Base-by-base conservation (phyloP, 2,888 invertebrate species). In the Ypsolopha scabrella region DNA sequence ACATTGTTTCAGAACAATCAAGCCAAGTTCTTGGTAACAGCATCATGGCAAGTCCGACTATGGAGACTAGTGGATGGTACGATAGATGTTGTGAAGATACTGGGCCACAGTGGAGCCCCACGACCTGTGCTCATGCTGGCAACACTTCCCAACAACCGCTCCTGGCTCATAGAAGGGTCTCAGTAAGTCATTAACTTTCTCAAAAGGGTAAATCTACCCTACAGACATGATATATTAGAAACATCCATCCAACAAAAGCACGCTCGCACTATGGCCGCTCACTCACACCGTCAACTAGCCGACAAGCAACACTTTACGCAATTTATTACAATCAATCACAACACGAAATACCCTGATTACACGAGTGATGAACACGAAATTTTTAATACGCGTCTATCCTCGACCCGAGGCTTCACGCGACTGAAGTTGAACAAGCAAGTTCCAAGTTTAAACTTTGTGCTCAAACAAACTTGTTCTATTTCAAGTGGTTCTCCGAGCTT, bases 121-220 rank as follows among this genome's bases (percentile, higher is more conserved):
- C 67, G 71, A 0, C 78, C 75, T 0, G 48, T 83, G 8, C 55
- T 85, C 7, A 60, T 67, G 0, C 51, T 85, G 7, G 73, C 75
- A 0, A 62, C 58, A 0, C 48, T 75, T 24, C 24, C 24, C 1
- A 72, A 71, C 1, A 67, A 77, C 41, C 61, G 65, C 0, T 71
- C 75, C 54, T 85, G 81, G 80, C 65, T 83, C 1, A 70, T 85
- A 36, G 79, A 82, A 53, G 85, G 85, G 0, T 82, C 83, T 57
- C 78, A 77, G 85, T 85, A 52, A 75, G 85, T 79, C 24, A 24
- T 24, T n/a, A n/a, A n/a, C n/a, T n/a, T n/a, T n/a, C n/a, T n/a
- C n/a, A n/a, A n/a, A n/a, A n/a, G n/a, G n/a, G n/a, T n/a, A n/a
- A n/a, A n/a, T n/a, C n/a, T n/a, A n/a, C n/a, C n/a, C n/a, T n/a